Evolutionary conservation across 2,113 vertebrate genomes (phyloP).

Genomic region (Telmatochromis brichardi): DNA sequence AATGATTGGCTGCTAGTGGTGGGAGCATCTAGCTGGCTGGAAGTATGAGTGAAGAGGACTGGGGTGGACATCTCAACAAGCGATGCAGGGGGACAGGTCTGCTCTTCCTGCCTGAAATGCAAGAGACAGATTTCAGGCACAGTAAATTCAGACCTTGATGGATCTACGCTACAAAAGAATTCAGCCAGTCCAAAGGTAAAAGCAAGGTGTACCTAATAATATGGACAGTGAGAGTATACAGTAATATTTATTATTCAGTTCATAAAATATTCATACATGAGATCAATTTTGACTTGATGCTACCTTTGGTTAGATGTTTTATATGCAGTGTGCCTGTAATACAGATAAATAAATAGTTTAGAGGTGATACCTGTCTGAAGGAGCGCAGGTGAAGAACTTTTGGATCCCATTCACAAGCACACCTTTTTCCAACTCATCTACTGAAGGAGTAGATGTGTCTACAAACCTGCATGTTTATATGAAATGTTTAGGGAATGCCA

Average conservation of each 20-base stretch:
- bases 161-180: not conserved
- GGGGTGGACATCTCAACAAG: conserved; percentile 33
- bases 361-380: conserved; percentile 15
- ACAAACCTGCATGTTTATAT: conserved; percentile 68
- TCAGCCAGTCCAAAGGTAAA: not conserved
- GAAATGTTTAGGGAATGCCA: not conserved
- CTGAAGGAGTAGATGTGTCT: conserved; percentile 32
- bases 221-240: not conserved
- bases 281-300: not conserved
- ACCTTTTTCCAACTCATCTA: conserved; percentile 61
- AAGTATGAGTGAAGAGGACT: conserved; percentile 57
- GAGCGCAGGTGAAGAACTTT: conserved; percentile 8
- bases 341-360: not conserved
- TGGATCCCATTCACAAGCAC: conserved; percentile 63
- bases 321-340: not conserved
- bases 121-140: not conserved
- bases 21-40: not conserved
- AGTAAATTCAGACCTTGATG: not conserved
- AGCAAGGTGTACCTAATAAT: not conserved
- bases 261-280: not conserved
- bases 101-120: conserved; percentile 64
- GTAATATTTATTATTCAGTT: not conserved
- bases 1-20: conserved; percentile 59
- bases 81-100: conserved; percentile 42
- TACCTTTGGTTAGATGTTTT: not conserved